These are phyloP conservation scores for Gastracanthus pulcherrimus DNA, from an alignment of 2,888 invertebrate genomes.

Conservation along the genomic window DNA sequence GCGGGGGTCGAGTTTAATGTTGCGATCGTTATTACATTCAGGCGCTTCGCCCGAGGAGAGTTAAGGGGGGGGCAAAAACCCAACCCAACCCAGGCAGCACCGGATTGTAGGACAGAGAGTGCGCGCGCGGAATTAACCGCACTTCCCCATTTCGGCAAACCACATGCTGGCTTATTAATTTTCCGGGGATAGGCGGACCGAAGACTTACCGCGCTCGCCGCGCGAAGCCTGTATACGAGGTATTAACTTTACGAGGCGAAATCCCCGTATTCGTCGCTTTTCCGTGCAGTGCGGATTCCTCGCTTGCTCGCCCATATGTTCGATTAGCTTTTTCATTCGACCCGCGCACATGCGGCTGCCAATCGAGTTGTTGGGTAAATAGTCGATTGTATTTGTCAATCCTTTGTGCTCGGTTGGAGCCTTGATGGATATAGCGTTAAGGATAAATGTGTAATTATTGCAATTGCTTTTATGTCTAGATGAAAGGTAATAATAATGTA, in stretches of 20 bases:
- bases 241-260: constrained; percentile 29
- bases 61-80: constrained; percentile 12
- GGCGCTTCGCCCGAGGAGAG: constrained; percentile 9
- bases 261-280: constrained; percentile 19
- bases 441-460: no score
- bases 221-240: constrained; percentile 12
- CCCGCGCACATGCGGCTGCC: not conserved
- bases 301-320: constrained; percentile 44
- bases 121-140: constrained; percentile 68
- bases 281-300: not conserved
- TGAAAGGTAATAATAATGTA: no score
- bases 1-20: constrained; percentile 47
- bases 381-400: not conserved
- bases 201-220: constrained; percentile 14
- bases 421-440: not conserved
- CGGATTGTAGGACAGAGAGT: constrained; percentile 24
- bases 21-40: constrained; percentile 55
- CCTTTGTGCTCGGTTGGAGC: not conserved
- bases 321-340: constrained; percentile 40
- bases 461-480: no score
- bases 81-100: no score
- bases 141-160: constrained; percentile 67
- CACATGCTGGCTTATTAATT: constrained; percentile 75
- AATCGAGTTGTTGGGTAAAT: constrained; percentile 7
- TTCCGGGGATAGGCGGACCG: constrained; percentile 58